Conservation (phyloP, 2,797 vertebrate species). For the Xenentodon cancila region DNA sequence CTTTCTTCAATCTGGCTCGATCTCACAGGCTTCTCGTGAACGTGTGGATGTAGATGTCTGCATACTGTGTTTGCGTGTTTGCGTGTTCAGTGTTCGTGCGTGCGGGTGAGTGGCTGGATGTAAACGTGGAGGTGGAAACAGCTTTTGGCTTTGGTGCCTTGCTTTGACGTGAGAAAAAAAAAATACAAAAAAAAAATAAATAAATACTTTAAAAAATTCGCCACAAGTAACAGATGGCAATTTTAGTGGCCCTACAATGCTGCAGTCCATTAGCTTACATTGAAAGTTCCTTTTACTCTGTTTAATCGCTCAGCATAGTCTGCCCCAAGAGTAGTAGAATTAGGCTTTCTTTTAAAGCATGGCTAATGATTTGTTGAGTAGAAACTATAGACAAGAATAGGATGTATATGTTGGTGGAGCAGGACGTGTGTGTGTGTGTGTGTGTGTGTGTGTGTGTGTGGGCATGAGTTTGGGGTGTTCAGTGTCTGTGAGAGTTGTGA, state of each 20-base stretch:
- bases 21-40: slow-evolving; percentile 78
- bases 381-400: slow-evolving; percentile 57
- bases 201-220: slow-evolving; percentile 83
- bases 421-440: slow-evolving; percentile 65
- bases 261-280: slow-evolving; percentile 98
- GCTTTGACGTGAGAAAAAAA: slow-evolving; percentile 86
- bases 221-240: slow-evolving; percentile 97
- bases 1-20: slow-evolving; percentile 82
- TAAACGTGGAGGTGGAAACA: slow-evolving; percentile 83
- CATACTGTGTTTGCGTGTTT: slow-evolving; percentile 52
- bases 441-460: slow-evolving; percentile 63
- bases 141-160: slow-evolving; percentile 98
- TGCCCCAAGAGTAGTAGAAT: slow-evolving; percentile 76
- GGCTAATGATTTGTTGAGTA: slow-evolving; percentile 70
- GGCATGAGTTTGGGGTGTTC: slow-evolving; percentile 77
- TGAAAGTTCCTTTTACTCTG: slow-evolving; percentile 88
- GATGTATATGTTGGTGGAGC: slow-evolving; percentile 71
- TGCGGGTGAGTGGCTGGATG: slow-evolving; percentile 49
- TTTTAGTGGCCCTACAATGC: slow-evolving; percentile 99
- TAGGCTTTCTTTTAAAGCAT: slow-evolving; percentile 82
- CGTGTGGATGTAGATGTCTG: slow-evolving; percentile 25
- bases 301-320: slow-evolving; percentile 79
- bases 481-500: slow-evolving; percentile 75
- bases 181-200: slow-evolving; percentile 72
- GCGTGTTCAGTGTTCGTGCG: slow-evolving; percentile 44